A percentile compares a stretch with the other conserved stretches of the same genome.
phyloP scores from a whole-genome alignment of 2,113 vertebrate species.

The Clupea harengus region DNA sequence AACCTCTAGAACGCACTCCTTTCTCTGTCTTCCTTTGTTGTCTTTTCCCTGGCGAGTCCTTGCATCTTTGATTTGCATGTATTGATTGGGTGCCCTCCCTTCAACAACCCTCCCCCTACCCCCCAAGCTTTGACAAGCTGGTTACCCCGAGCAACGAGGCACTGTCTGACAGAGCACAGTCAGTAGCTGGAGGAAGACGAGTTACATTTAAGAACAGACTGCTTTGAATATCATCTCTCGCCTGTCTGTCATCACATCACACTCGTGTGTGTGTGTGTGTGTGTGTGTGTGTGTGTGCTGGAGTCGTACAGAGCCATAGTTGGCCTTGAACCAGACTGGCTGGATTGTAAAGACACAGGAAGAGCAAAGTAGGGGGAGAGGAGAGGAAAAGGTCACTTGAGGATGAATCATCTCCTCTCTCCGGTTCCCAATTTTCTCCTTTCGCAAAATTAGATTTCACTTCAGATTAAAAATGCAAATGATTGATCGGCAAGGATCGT shows the following conservation, averaged over 20 bases:
- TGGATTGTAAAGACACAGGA: background rate
- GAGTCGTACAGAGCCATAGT: background rate
- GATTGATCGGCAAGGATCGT: background rate
- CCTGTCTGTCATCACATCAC: background rate
- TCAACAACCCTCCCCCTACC: background rate
- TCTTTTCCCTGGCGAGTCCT: background rate
- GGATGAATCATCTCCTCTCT: background rate
- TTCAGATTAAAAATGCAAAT: background rate
- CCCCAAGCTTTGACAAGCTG: background rate
- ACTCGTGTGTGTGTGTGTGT: background rate
- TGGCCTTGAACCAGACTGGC: background rate
- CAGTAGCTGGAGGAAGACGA: background rate
- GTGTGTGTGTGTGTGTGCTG: no score
- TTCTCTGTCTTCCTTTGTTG: background rate
- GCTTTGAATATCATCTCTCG: constrained; percentile 22
- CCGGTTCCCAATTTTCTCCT: background rate
- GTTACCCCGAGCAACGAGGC: constrained; percentile 45
- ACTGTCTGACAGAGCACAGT: constrained; percentile 6
- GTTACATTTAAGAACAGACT: background rate
- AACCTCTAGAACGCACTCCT: background rate
- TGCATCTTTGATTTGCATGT: constrained; percentile 13
- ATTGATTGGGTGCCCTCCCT: constrained; percentile 9
- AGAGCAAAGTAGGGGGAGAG: background rate
- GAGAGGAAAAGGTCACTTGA: background rate
- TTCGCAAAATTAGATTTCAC: background rate